These are phyloP conservation scores for Sarcophaga caerulescens DNA, from an alignment of 2,888 invertebrate species.

Conservation along the genomic window DNA sequence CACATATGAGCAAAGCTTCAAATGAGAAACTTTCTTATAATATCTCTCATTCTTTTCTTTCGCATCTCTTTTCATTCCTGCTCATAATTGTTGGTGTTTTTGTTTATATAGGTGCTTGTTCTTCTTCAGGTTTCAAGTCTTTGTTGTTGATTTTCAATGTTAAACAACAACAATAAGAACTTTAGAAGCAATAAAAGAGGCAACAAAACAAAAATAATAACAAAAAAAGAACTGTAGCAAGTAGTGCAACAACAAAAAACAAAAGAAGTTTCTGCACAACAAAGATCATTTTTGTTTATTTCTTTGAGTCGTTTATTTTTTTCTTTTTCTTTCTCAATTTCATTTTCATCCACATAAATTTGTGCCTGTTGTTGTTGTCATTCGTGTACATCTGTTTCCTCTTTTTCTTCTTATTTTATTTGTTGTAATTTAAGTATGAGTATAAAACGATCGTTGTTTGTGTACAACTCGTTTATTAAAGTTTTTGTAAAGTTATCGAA, in stretches of 20 bases:
- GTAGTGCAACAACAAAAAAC: constrained; percentile 41
- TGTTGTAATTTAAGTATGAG: constrained; percentile 36
- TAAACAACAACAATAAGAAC: constrained; percentile 46
- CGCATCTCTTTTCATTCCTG: constrained; percentile 38
- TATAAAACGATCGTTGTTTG: constrained; percentile 63
- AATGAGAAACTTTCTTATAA: not conserved
- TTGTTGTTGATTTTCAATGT: constrained; percentile 56
- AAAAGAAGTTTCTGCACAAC: constrained; percentile 57
- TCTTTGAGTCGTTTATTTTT: not conserved
- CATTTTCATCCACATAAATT: constrained; percentile 40
- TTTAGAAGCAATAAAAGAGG: not conserved
- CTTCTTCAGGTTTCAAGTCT: constrained; percentile 18
- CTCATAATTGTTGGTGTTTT: constrained; percentile 14
- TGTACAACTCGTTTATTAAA: constrained; percentile 55
- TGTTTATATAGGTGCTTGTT: constrained; percentile 5
- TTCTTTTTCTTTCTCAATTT: constrained; percentile 19
- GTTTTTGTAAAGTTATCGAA: constrained; percentile 47
- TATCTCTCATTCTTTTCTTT: constrained; percentile 3
- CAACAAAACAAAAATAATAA: not conserved
- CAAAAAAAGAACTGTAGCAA: constrained; percentile 11
- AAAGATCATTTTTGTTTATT: constrained; percentile 21
- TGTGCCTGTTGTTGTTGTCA: constrained; percentile 19
- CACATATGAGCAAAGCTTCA: constrained; percentile 15
- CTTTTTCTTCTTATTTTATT: constrained; percentile 7
- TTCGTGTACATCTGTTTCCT: constrained; percentile 27